Conservation (phyloP, 2,113 vertebrate species). For the Tachysurus fulvidraco region DNA sequence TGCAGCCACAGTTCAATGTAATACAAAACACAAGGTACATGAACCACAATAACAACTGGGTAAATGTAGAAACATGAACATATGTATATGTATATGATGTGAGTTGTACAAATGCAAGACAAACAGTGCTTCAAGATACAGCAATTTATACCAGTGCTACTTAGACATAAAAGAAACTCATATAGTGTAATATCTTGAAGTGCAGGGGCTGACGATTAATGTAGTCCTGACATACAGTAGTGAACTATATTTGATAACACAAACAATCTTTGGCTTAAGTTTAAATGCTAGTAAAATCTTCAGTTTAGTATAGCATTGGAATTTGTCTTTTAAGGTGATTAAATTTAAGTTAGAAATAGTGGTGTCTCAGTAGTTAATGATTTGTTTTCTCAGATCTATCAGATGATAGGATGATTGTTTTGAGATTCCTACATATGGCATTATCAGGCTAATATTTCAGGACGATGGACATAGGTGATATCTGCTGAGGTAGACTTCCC, state of each 20-base stretch:
- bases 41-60: not conserved
- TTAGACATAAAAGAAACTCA: not conserved
- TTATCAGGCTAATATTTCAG: not conserved
- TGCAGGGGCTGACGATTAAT: not conserved
- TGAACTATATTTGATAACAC: not conserved
- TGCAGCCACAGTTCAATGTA: no score
- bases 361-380: not conserved
- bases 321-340: not conserved
- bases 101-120: not conserved
- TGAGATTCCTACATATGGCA: not conserved
- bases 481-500: not conserved
- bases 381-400: not conserved
- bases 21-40: no score
- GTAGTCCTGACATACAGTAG: not conserved
- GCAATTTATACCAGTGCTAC: not conserved
- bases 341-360: not conserved
- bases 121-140: not conserved
- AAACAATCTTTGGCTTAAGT: not conserved
- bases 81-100: not conserved
- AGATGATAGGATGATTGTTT: not conserved
- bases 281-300: not conserved
- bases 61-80: not conserved
- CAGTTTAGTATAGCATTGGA: not conserved
- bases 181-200: not conserved
- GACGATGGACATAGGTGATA: not conserved